Base-by-base conservation (phyloP, 2,797 vertebrate genomes). In the Okamejei kenojei region DNA sequence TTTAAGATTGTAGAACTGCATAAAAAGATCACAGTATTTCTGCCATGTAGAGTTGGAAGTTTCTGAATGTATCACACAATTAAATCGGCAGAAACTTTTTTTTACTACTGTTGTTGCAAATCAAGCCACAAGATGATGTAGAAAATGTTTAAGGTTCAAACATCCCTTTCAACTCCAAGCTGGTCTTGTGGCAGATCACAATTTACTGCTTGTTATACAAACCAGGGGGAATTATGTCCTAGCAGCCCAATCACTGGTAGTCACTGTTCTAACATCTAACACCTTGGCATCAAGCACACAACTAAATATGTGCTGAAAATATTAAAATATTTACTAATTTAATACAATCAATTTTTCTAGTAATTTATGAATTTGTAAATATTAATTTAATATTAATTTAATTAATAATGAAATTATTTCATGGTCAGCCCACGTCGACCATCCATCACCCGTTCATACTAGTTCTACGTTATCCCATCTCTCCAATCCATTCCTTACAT, bases 21-120 rank as follows among this genome's bases (percentile, higher is more conserved):
- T 65, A 73, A 26, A 90, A 76, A n/a, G 15, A 91, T 91, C 65
- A 90, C 1, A 35, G 45, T 74, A 74, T 91, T 74, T 91, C 68
- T 74, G 21, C 13, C 9, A 91, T 68, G 74, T 13, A 13, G 11
- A 92, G 9, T 45, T 54, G 45, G 45, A 45, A 11, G 90, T 13
- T 76, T 45, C 32, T 74, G 21, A 90, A 74, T 90, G 68, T 23
- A 74, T 91, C 10, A 45, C 38, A 92, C 74, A 71, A n/a, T 90
- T 11, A 68, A 90, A 73, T 74, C 15, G n/a, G 2, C 73, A 74
- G 23, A 73, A 71, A 65, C 26, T 38, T 91, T 32, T 73, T 73
- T 32, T 63, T 65, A 65, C 61, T 65, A 88, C n/a, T n/a, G 29
- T 45, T 73, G 45, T 17, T 73, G 45, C 71, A 54, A 92, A 92